phyloP scores from a whole-genome alignment of 2,888 invertebrate genomes.

The Osmoderma eremita region DNA sequence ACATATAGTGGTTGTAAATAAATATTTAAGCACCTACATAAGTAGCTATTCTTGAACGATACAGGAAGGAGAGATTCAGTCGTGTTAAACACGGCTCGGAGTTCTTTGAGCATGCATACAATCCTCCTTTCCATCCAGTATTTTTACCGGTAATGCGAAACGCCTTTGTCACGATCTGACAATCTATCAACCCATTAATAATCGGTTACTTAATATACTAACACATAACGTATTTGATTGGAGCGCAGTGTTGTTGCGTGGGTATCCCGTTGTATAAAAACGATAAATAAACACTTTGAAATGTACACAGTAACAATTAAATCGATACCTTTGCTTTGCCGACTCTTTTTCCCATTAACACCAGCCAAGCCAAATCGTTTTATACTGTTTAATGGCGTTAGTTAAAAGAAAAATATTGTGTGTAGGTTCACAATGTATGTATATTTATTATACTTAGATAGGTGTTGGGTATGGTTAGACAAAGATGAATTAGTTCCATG shows the following conservation, averaged over 20 bases:
- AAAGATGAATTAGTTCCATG: slow-evolving; percentile 12
- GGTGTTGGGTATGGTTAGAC: background rate
- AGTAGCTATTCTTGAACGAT: background rate
- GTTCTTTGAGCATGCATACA: slow-evolving; percentile 36
- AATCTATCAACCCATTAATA: slow-evolving; percentile 60
- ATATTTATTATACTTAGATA: slow-evolving; percentile 4
- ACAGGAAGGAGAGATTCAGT: slow-evolving; percentile 47
- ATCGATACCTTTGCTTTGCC: slow-evolving; percentile 26
- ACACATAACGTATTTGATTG: slow-evolving; percentile 56
- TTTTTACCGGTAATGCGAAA: slow-evolving; percentile 48
- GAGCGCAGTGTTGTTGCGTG: slow-evolving; percentile 45
- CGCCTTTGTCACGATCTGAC: slow-evolving; percentile 52
- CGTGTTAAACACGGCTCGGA: slow-evolving; percentile 49
- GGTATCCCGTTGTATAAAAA: slow-evolving; percentile 35
- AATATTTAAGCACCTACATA: background rate
- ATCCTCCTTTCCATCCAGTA: background rate
- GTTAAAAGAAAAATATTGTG: background rate
- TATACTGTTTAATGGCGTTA: slow-evolving; percentile 16
- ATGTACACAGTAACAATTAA: slow-evolving; percentile 36
- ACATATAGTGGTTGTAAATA: background rate
- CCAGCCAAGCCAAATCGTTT: slow-evolving; percentile 4
- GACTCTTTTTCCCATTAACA: slow-evolving; percentile 8
- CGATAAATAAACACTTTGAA: slow-evolving; percentile 41
- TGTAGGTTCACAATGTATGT: slow-evolving; percentile 6
- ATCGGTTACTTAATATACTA: slow-evolving; percentile 58